phyloP scores from a whole-genome alignment of 2,113 vertebrate species.

The zebrafish (Danio rerio) region DNA sequence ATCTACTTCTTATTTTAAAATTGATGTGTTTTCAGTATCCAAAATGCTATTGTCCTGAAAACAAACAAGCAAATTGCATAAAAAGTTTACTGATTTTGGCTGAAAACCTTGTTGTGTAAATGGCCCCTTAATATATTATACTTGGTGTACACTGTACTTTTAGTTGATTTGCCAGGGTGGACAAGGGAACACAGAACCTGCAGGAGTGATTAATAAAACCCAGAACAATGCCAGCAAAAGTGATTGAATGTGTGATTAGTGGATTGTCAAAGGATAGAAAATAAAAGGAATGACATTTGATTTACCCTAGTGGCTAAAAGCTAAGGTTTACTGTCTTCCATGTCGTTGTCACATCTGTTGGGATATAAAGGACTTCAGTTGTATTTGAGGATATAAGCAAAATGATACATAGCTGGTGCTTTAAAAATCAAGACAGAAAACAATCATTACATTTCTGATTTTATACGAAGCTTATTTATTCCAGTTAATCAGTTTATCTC shows the following conservation, averaged over 20 bases:
- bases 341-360: conserved; percentile 86
- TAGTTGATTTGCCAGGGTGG: conserved; percentile 63
- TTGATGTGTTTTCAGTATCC: no score
- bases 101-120: no score
- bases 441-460: neutral
- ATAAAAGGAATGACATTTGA: conserved; percentile 65
- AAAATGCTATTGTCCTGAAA: no score
- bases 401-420: conserved; percentile 29
- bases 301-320: conserved; percentile 87
- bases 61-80: no score
- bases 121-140: no score
- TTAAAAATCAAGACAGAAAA: conserved; percentile 19
- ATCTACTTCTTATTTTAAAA: no score
- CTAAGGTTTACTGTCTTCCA: conserved; percentile 84
- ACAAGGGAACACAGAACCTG: conserved; percentile 73
- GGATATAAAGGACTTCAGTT: conserved; percentile 81
- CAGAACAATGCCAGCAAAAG: conserved; percentile 56
- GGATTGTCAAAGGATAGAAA: conserved; percentile 64
- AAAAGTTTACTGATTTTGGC: no score
- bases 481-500: neutral
- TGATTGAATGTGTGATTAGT: conserved; percentile 70
- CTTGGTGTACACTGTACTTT: neutral
- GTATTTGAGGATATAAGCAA: conserved; percentile 52
- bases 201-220: conserved; percentile 51
- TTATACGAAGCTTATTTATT: neutral